Percentiles rank a stretch among this genome's conserved stretches.
These are phyloP conservation scores for Rhopilema esculentum DNA, from an alignment of 30 jellyfish, hydroid and myxozoan species.

Conservation along the genomic window DNA sequence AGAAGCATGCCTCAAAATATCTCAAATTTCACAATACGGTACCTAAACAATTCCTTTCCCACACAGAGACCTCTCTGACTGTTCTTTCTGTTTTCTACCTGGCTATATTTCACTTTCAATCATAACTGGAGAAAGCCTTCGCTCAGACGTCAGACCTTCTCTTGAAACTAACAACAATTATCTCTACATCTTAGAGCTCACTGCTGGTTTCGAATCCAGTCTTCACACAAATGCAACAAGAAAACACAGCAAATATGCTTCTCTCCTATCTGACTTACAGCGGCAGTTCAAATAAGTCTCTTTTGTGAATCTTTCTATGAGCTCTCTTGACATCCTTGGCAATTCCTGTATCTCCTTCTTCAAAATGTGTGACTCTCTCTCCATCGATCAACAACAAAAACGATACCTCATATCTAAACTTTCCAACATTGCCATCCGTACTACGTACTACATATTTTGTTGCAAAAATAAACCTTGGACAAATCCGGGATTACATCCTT, in stretches of 20 bases:
- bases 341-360: too few relatives aligned
- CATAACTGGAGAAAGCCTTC: neutral
- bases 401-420: neutral
- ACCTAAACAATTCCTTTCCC: neutral
- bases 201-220: slow-evolving; percentile 4
- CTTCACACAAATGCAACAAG: neutral
- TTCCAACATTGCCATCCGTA: neutral
- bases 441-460: slow-evolving; percentile 5
- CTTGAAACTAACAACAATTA: neutral
- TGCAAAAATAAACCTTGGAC: slow-evolving; percentile 9
- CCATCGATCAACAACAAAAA: too few relatives aligned
- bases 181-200: slow-evolving; percentile 7
- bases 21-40: neutral
- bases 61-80: neutral
- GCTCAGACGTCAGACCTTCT: slow-evolving; percentile 6
- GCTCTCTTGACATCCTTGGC: too few relatives aligned
- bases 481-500: too few relatives aligned
- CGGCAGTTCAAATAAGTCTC: too few relatives aligned
- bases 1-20: too few relatives aligned
- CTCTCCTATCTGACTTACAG: too few relatives aligned
- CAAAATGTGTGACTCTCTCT: too few relatives aligned
- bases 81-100: slow-evolving; percentile 9
- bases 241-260: neutral
- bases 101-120: neutral
- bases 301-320: too few relatives aligned